Percentiles rank a stretch among this genome's conserved stretches.
Conservation (phyloP, 2,113 vertebrate genomes). For the Hyaena hyaena region DNA sequence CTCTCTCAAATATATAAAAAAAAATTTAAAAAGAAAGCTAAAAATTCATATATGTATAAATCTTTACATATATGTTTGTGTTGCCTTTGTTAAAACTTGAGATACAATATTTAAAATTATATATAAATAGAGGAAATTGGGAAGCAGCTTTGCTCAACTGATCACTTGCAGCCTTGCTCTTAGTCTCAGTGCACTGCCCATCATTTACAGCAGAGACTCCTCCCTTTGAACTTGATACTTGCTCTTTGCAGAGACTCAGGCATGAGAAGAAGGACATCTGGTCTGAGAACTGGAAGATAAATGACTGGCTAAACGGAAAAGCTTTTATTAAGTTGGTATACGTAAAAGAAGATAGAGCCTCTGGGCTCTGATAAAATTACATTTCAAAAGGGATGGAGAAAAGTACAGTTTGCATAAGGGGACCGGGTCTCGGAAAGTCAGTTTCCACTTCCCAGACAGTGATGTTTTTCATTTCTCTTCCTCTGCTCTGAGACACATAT, state of each 20-base stretch:
- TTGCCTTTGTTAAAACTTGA: slow-evolving; percentile 27
- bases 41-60: background rate
- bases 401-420: slow-evolving; percentile 1
- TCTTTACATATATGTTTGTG: background rate
- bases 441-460: slow-evolving; percentile 28
- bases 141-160: background rate
- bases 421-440: slow-evolving; percentile 3
- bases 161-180: background rate
- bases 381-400: slow-evolving; percentile 64
- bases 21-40: background rate
- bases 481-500: background rate
- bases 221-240: slow-evolving; percentile 59
- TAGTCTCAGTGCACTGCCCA: background rate
- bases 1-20: too few species aligned
- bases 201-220: background rate
- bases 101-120: background rate
- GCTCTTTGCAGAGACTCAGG: slow-evolving; percentile 20
- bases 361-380: slow-evolving; percentile 56
- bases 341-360: slow-evolving; percentile 63
- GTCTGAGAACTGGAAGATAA: slow-evolving; percentile 58
- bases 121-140: background rate
- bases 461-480: background rate
- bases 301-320: slow-evolving; percentile 56
- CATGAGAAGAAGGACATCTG: slow-evolving; percentile 35
- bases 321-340: slow-evolving; percentile 57